phyloP scores from a whole-genome alignment of 2,797 vertebrate genomes.

The Molossus alvarezi region DNA sequence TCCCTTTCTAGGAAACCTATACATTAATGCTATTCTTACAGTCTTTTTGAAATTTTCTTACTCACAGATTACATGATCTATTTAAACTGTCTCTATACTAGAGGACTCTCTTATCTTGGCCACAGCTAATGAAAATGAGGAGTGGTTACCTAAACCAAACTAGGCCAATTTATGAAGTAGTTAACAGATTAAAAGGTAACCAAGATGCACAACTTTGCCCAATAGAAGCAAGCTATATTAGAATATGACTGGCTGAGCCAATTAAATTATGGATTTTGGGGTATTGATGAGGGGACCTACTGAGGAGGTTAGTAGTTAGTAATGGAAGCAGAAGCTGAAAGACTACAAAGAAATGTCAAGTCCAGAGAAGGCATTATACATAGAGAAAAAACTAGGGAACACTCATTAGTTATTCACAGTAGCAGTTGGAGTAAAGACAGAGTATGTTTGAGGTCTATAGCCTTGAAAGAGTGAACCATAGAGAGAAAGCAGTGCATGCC shows the following conservation, averaged over 20 bases:
- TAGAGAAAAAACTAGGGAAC: not conserved
- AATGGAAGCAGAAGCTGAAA: not conserved
- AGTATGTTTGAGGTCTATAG: not conserved
- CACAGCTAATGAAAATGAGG: not conserved
- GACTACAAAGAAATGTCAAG: not conserved
- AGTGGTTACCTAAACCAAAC: not conserved
- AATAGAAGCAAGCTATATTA: not conserved
- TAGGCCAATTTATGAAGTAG: not conserved
- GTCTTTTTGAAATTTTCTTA: slow-evolving; percentile 3
- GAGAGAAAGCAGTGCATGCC: not conserved
- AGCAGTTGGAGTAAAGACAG: not conserved
- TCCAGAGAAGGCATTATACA: not conserved
- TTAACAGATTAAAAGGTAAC: not conserved
- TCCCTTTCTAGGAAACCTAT: not conserved
- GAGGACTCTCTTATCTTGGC: not conserved
- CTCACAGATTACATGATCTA: not conserved
- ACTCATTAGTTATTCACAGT: not conserved
- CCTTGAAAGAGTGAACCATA: not conserved
- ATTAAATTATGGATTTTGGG: not conserved
- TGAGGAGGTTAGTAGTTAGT: not conserved
- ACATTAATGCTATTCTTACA: not conserved
- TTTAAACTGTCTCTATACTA: not conserved
- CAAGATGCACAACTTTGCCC: not conserved
- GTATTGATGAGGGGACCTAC: not conserved
- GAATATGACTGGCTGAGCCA: not conserved